Percentiles rank a stretch among this genome's conserved stretches.
These are phyloP conservation scores for Sceloporus undulatus DNA, from an alignment of 2,113 vertebrate genomes.

Conservation along the genomic window DNA sequence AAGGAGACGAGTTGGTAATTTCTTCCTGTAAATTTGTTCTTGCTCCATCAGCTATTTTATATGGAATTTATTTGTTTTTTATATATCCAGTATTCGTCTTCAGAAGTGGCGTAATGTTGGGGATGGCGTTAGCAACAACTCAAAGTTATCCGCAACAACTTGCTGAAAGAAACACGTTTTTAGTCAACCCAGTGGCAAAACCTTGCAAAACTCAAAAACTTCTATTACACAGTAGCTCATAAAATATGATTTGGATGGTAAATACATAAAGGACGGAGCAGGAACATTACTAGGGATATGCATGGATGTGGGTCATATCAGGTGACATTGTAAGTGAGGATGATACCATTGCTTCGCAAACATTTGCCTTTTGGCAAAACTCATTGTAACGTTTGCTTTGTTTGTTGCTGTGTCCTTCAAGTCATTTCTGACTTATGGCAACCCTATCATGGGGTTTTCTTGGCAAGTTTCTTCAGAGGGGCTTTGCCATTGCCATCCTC, in stretches of 20 bases:
- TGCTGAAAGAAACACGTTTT: not conserved
- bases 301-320: too few relatives aligned
- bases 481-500: too few relatives aligned
- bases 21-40: conserved; percentile 22
- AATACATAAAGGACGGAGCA: not conserved
- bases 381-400: too few relatives aligned
- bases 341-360: too few relatives aligned
- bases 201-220: not conserved
- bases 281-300: too few relatives aligned
- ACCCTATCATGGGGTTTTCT: too few relatives aligned
- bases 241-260: not conserved
- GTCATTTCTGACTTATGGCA: too few relatives aligned
- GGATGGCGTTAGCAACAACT: not conserved
- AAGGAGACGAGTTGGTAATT: conserved; percentile 36
- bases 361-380: too few relatives aligned
- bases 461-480: too few relatives aligned
- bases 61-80: conserved; percentile 20
- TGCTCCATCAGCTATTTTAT: conserved; percentile 1
- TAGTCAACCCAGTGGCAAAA: not conserved
- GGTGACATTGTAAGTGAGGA: too few relatives aligned
- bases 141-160: not conserved
- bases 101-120: not conserved
- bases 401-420: too few relatives aligned
- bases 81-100: conserved; percentile 8
- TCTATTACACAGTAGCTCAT: not conserved